A percentile compares a stretch with the other conserved stretches of the same genome.
These are phyloP conservation scores for Sipha maydis DNA, from an alignment of 2,888 invertebrate genomes.

Conservation along the genomic window DNA sequence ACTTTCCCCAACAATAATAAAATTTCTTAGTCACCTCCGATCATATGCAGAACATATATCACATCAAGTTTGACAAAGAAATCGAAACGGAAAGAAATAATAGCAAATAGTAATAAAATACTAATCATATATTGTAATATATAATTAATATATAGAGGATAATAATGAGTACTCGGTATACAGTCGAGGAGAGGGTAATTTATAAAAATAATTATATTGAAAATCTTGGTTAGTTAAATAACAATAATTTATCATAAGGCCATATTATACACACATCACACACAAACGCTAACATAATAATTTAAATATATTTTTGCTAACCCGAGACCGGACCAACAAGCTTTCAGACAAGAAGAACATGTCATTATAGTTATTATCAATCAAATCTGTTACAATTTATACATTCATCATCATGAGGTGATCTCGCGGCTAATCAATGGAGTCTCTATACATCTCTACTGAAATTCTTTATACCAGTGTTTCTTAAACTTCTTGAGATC, in stretches of 20 bases:
- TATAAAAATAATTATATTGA: neutral
- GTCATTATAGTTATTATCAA: neutral
- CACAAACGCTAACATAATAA: neutral
- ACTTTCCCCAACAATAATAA: neutral
- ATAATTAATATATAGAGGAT: neutral
- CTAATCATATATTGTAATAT: neutral
- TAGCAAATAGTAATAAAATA: neutral
- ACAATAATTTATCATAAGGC: constrained; percentile 4
- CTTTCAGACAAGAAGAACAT: neutral
- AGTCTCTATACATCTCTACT: neutral
- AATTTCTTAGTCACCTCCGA: neutral
- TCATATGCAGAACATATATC: neutral
- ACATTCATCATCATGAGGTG: neutral
- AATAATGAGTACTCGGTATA: neutral
- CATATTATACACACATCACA: neutral
- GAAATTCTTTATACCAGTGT: neutral
- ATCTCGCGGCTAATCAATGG: neutral
- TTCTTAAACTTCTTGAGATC: too few species aligned
- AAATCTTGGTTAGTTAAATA: neutral
- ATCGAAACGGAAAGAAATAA: neutral
- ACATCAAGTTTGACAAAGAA: neutral
- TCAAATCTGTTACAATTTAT: neutral
- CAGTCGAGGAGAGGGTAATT: neutral
- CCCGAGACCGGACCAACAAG: neutral
- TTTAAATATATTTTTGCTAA: neutral